phyloP scores from a whole-genome alignment of 2,888 invertebrate species.

The Lacanobia oleracea region DNA sequence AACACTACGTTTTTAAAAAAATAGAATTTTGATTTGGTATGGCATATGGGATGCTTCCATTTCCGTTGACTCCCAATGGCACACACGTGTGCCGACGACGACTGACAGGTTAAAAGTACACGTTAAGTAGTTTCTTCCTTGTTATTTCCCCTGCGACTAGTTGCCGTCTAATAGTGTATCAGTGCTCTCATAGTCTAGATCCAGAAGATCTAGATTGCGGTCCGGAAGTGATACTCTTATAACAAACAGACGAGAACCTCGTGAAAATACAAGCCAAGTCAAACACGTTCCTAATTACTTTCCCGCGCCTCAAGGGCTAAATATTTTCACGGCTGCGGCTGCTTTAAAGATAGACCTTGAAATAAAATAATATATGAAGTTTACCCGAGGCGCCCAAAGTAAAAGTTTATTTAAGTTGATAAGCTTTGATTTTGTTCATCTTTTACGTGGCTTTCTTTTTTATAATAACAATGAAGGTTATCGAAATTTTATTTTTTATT shows the following conservation, averaged over 20 bases:
- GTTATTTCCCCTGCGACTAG: background rate
- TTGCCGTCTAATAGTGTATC: background rate
- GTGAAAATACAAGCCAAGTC: constrained; percentile 15
- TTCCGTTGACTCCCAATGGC: no score
- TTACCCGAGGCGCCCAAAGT: constrained; percentile 18
- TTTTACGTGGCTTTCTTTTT: constrained; percentile 33
- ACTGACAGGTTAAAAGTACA: no score
- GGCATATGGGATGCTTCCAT: no score
- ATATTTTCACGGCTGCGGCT: constrained; percentile 26
- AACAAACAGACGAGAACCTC: background rate
- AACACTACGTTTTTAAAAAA: no score
- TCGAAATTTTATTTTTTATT: constrained; percentile 23
- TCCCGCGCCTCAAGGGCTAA: constrained; percentile 2
- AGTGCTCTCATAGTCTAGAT: background rate
- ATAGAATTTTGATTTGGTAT: no score
- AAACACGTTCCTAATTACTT: constrained; percentile 25
- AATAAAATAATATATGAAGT: constrained; percentile 33
- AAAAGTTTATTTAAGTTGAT: constrained; percentile 32
- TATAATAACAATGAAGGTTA: constrained; percentile 10
- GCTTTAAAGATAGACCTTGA: constrained; percentile 10
- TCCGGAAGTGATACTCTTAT: constrained; percentile 3
- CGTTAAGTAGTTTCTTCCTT: background rate
- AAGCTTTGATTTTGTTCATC: constrained; percentile 45
- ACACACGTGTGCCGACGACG: no score
- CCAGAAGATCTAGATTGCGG: background rate